Evolutionary conservation across 2,797 vertebrate species (phyloP), one percentile per base, ranked within the genome.

Genomic region (Ispidina picta): DNA sequence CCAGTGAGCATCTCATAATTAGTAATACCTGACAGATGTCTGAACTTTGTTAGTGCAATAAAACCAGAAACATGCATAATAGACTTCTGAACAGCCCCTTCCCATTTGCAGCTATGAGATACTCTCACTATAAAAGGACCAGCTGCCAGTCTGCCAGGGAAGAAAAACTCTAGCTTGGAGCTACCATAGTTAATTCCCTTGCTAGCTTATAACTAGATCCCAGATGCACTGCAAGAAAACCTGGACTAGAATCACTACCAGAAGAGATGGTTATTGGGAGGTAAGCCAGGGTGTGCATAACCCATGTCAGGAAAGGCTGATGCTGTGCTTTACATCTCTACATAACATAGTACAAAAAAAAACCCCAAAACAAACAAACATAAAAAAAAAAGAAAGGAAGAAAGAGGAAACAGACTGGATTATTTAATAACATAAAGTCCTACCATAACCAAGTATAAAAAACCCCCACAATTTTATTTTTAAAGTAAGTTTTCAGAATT

Each of bases 21-120:
- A 43, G 8, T n/a, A 74, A 55, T 65, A 78, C 48, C 63, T 92
- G 80, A 46, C 77, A 86, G 85, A 72, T 92, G 89, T 49, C 51
- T 85, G 82, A 91, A 81, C 51, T 43, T 91, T 81, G 26, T 8
- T 81, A 10, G 31, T 29, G 31, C 77, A 79, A 54, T 88, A 73
- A 88, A 91, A 37, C 21, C 35, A 78, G 52, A 75, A 83, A 78
- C 18, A 48, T 17, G 15, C 19, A 18, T 65, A 59, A 59, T 31
- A 49, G 59, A 17, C 51, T 86, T 80, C 23, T 83, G 73, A 55
- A 72, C 46, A 25, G 48, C 25, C 14, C 4, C 16, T n/a, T 79
- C 35, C 79, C 35, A 75, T 56, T 44, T 60, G 48, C 56, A 91
- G 44, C 73, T 72, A 8, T 41, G 71, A 81, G 80, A 35, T 64